Base-by-base conservation (phyloP, 1,140 invertebrate genomes). In the Listronotus oregonensis region DNA sequence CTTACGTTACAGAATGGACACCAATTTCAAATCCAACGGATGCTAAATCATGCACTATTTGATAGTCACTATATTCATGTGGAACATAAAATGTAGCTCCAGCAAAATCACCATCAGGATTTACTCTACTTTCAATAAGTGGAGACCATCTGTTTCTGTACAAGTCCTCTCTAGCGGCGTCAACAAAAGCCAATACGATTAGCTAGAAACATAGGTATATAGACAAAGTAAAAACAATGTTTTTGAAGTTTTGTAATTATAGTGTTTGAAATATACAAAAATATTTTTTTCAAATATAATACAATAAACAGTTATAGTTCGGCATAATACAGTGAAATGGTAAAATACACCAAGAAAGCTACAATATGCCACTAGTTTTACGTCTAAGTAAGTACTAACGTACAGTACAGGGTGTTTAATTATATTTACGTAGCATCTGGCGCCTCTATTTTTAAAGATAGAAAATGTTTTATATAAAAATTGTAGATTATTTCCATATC, bases 61-160 rank as follows among this genome's bases (percentile, higher is more conserved):
- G 77, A 67, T 91, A 91, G 76, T 90, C 84, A 0, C 87, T 88
- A 69, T 88, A 89, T 66, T 90, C 86, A 70, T 90, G 86, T 10
- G 83, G 85, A 3, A 90, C 80, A 73, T 86, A 91, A 76, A 89
- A 88, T 0, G 89, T 90, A 21, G 82, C 82, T 3, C 82, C 77
- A 1, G 85, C 82, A 0, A 82, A 81, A 61, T 87, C 89, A 9
- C 82, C 82, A 77, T 92, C 88, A 1, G 85, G 85, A 80, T 88
- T 85, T 42, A 10, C 72, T 0, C 88, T 74, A 6, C 81, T 81
- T 54, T 84, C 82, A 18, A 91, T 81, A 1, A 88, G 71, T 34
- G 84, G 74, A 37, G 84, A 75, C 73, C 89, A 90, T 31, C 86
- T 83, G 10, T 82, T 79, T 1, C 61, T 34, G 62, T 85, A 87